Percentiles rank a stretch among this genome's conserved stretches.
Evolutionary conservation across 92 coral and sea anemone species (phyloP).

Genomic region (Meandrina meandrites): DNA sequence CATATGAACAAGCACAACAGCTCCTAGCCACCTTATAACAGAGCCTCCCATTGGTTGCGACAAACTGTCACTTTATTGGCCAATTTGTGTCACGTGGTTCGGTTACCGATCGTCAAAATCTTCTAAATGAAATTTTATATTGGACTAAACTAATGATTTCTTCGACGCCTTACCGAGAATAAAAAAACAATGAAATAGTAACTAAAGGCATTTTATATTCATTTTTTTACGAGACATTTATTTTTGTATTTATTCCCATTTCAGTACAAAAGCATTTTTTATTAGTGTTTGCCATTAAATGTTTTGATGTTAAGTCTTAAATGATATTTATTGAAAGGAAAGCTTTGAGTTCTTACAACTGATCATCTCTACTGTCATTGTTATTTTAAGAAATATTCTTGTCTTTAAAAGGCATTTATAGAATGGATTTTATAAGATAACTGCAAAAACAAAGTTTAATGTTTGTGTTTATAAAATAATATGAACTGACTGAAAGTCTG

Average conservation of each 20-base stretch:
- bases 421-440: background rate
- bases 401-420: background rate
- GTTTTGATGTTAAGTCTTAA: background rate
- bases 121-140: background rate
- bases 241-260: background rate
- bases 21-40: conserved; percentile 58
- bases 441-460: background rate
- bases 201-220: background rate
- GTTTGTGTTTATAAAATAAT: background rate
- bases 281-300: background rate
- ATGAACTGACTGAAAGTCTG: background rate
- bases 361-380: background rate
- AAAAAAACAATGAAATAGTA: background rate
- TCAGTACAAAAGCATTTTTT: background rate
- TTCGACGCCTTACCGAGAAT: background rate
- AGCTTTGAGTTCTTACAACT: background rate
- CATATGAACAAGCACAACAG: conserved; percentile 48
- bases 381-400: background rate
- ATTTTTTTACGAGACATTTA: background rate
- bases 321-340: conserved; percentile 2
- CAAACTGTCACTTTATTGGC: conserved; percentile 2
- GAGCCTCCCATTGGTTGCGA: background rate
- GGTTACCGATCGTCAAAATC: background rate
- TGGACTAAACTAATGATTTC: background rate
- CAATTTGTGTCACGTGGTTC: conserved; percentile 1